Conservation (phyloP, 2,797 vertebrate genomes). For the Urosaurus nigricauda region DNA sequence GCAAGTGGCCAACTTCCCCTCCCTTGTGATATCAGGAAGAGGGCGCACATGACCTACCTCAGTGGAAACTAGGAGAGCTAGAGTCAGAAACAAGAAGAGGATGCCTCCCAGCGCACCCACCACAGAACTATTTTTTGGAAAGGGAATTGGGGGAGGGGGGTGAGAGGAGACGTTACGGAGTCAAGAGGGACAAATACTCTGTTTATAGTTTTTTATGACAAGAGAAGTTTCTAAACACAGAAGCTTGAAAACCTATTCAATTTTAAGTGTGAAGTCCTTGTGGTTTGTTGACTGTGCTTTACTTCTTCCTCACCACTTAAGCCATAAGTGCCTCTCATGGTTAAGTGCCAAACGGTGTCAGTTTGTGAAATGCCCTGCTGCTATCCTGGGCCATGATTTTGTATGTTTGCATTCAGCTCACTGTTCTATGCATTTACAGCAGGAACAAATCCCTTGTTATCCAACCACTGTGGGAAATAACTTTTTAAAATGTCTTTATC, state of each 20-base stretch:
- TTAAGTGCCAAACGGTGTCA: conserved; percentile 24
- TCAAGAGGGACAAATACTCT: conserved; percentile 32
- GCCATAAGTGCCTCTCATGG: conserved; percentile 41
- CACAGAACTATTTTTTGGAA: conserved; percentile 44
- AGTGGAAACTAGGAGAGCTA: conserved; percentile 59
- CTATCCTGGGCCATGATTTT: neutral
- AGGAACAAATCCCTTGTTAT: neutral
- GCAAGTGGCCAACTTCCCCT: conserved; percentile 30
- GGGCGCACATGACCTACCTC: conserved; percentile 70
- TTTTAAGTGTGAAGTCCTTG: conserved; percentile 41
- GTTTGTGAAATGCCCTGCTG: conserved; percentile 13
- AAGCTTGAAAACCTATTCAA: conserved; percentile 35
- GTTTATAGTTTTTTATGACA: conserved; percentile 45
- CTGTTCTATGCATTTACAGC: neutral
- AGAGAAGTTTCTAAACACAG: conserved; percentile 16
- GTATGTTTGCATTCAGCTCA: neutral
- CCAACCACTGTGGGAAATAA: neutral
- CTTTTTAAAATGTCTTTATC: neutral
- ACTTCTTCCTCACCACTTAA: conserved; percentile 30
- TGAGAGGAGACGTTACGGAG: conserved; percentile 2
- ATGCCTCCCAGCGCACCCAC: neutral
- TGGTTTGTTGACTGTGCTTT: conserved; percentile 12
- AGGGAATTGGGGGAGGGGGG: conserved; percentile 14
- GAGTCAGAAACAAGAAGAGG: conserved; percentile 30
- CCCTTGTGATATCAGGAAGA: neutral